A percentile compares a stretch with the other conserved stretches of the same genome.
Conservation (phyloP, 1,140 invertebrate species). For the Aphaenogaster floridana region DNA sequence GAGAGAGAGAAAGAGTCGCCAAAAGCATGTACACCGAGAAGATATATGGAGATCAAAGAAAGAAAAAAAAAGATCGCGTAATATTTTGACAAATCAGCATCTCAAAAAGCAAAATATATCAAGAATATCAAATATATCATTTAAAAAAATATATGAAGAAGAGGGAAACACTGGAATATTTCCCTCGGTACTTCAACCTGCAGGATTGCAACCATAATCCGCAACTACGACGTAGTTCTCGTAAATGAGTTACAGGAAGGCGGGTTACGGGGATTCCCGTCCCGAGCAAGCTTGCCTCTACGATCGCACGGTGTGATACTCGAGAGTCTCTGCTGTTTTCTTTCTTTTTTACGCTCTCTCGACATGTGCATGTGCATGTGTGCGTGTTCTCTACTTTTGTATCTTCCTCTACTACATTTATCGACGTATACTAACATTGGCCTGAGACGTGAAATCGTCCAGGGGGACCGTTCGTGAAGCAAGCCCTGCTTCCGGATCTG, state of each 20-base stretch:
- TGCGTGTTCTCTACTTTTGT: not conserved
- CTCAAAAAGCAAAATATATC: not conserved
- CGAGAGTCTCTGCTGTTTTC: not conserved
- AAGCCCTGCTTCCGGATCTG: conserved; percentile 79
- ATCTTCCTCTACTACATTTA: conserved; percentile 58
- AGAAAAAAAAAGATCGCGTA: not conserved
- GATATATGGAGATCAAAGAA: not conserved
- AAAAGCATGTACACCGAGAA: not conserved
- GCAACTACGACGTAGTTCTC: not conserved
- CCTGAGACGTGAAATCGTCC: conserved; percentile 82
- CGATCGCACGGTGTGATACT: conserved; percentile 2
- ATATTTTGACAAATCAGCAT: not conserved
- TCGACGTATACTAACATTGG: conserved; percentile 85
- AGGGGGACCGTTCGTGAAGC: conserved; percentile 81
- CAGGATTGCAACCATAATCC: not conserved
- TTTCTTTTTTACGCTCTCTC: not conserved
- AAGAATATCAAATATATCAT: too few species aligned
- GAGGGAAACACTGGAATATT: not conserved
- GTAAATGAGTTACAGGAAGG: not conserved
- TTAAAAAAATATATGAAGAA: not conserved
- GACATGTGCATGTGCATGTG: conserved; percentile 15
- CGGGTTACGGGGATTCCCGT: not conserved
- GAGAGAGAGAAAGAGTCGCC: not conserved
- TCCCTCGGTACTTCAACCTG: not conserved
- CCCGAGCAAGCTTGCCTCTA: not conserved